Base-by-base conservation (phyloP, 2,113 vertebrate genomes). In the Amia ocellicauda region DNA sequence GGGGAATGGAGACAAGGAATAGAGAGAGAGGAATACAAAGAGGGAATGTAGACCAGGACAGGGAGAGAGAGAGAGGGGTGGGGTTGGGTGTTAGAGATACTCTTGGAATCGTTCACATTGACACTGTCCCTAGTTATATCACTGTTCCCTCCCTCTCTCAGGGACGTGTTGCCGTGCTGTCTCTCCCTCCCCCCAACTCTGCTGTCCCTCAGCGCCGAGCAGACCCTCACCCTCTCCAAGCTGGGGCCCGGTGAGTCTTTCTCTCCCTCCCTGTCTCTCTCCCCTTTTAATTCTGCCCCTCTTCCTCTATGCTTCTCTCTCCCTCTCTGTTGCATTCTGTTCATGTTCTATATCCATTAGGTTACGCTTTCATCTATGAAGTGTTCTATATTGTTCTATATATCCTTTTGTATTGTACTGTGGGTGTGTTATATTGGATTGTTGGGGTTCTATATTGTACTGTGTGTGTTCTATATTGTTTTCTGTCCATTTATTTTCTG, bases 81-180 rank as follows among this genome's bases (percentile, higher is more conserved):
- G 31, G 5, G 31, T 36, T 4, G 31, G 11, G 31, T 4, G 11
- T 4, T 4, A 36, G 31, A 2, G 31, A 36, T 4, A 36, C 31
- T 7, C 5, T 4, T 10, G 11, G 31, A 36, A 10, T 36, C 5
- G 31, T 23, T 56, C 24, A 26, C 16, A n/a, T 1, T 69, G 23
- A 55, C 14, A 51, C 24, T 24, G 7, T 60, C 19, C n/a, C 11
- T 28, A 2, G 52, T 19, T 26, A 29, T 60, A n/a, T 55, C 20
- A 11, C 14, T 17, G 3, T 7, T 27, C 27, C 14, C n/a, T 55
- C 28, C 49, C 36, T 10, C 26, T 62, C 29, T 62, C 80, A 95
- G 93, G 72, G 93, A 94, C 65, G 77, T 94, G 61, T 63, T 94
- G 71, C 78, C 87, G 11, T 73, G 82, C 36, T 82, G 83, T 26